A percentile compares a stretch with the other conserved stretches of the same genome.
These are phyloP conservation scores for Notodonta ziczac DNA, from an alignment of 2,888 invertebrate species.

Conservation along the genomic window DNA sequence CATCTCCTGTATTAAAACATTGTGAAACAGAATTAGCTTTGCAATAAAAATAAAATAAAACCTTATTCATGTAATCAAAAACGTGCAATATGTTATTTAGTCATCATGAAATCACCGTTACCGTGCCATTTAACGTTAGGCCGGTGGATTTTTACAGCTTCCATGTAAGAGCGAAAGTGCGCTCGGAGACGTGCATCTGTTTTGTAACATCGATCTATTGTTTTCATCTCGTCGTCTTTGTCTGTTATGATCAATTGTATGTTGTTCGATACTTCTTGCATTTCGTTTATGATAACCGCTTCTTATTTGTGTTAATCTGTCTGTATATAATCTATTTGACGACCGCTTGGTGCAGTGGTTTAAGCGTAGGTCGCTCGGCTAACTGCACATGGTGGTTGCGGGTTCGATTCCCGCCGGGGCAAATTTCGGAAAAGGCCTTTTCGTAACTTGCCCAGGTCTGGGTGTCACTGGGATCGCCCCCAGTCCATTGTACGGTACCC, in stretches of 20 bases:
- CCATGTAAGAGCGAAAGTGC: slow-evolving; percentile 31
- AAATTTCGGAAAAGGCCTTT: too few relatives aligned
- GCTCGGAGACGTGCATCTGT: slow-evolving; percentile 14
- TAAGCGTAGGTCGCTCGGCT: too few relatives aligned
- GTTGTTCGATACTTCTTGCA: not conserved
- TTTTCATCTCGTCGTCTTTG: not conserved
- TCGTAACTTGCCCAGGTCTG: too few relatives aligned
- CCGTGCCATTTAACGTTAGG: slow-evolving; percentile 15
- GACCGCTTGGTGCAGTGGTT: too few relatives aligned
- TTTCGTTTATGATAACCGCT: not conserved
- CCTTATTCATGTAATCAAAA: not conserved
- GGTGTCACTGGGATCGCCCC: too few relatives aligned
- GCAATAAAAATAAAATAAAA: not conserved
- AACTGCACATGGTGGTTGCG: too few relatives aligned
- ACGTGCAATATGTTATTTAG: slow-evolving; percentile 20
- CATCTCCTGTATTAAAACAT: too few relatives aligned
- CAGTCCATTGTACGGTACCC: too few relatives aligned
- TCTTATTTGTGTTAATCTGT: not conserved
- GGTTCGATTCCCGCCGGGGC: too few relatives aligned
- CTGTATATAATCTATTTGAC: too few relatives aligned
- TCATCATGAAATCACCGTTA: slow-evolving; percentile 17
- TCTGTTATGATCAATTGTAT: not conserved
- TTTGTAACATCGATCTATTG: slow-evolving; percentile 5
- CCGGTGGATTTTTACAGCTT: slow-evolving; percentile 20
- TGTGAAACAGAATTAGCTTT: too few relatives aligned